Conservation (phyloP, 1,140 invertebrate species). For the Platorchestia sp. region DNA sequence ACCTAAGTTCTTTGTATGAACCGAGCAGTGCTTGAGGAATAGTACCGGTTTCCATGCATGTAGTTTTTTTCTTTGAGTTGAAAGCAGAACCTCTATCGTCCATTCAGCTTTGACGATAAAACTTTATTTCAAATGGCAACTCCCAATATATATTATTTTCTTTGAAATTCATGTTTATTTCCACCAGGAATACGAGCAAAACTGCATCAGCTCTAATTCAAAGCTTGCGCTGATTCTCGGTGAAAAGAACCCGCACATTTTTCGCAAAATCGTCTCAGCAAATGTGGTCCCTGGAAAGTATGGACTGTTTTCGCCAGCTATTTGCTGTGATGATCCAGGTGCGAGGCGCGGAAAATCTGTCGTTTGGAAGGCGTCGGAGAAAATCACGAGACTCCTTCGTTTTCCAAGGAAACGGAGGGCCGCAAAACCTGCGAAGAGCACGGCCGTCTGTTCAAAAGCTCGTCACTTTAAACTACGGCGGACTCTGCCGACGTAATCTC, state of each 20-base stretch:
- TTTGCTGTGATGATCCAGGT: slow-evolving; percentile 11
- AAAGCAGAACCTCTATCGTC: not conserved
- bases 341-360: slow-evolving; percentile 15
- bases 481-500: not conserved
- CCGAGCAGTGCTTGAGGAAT: not conserved
- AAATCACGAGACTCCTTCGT: slow-evolving; percentile 17
- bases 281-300: not conserved
- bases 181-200: not conserved
- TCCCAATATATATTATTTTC: not conserved
- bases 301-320: slow-evolving; percentile 23
- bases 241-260: not conserved
- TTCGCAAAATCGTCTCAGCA: not conserved
- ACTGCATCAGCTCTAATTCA: not conserved
- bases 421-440: not conserved
- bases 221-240: not conserved
- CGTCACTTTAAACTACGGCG: slow-evolving; percentile 17
- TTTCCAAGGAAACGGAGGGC: not conserved
- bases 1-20: not conserved
- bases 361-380: not conserved
- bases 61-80: not conserved
- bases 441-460: not conserved
- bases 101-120: not conserved
- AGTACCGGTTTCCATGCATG: too few species aligned
- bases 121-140: not conserved
- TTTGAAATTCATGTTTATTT: not conserved